Base-by-base conservation (phyloP, 2,113 vertebrate genomes). In the Vulpes lagopus region DNA sequence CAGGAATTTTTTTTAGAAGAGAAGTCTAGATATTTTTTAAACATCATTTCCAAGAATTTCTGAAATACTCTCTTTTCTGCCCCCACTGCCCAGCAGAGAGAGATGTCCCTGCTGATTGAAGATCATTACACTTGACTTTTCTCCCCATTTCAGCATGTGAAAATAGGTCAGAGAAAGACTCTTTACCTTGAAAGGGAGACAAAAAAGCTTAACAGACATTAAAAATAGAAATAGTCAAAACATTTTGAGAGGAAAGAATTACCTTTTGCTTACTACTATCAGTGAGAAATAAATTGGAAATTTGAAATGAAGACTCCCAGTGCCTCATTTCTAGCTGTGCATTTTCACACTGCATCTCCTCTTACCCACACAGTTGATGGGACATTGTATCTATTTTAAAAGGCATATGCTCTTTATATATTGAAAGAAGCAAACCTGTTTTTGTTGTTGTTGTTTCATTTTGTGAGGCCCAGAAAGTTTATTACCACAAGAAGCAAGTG, bases 401-500 rank as follows among this genome's bases (percentile, higher is more conserved):
- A 95, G 55, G 51, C 30, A 53, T 9, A 16, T 53, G 22, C 25
- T 64, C 65, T 88, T 51, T 62, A 22, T 69, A 14, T 76, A 65
- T 35, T 51, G 12, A 38, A 51, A 35, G 65, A 38, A 94, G 83
- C 11, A 67, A 55, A 53, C 80, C 32, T 92, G 43, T 8, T 43
- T 43, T 8, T 43, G 43, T 43, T 43, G 43, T 43, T 43, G 43
- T 43, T 43, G 43, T 43, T 43, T 43, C 43, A 43, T 7, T 43
- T 43, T 69, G 76, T 74, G 98, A 97, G 97, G 97, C 97, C 97
- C 93, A 97, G 93, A 97, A 91, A 91, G 94, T 98, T 97, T 98
- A 97, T 98, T 98, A 97, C 96, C 96, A 97, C 96, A 95, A 92
- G 94, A 97, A 97, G 92, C 96, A 96, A 89, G 94, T 95, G 92